Evolutionary conservation across 2,797 vertebrate genomes (phyloP), one percentile per base, ranked within the genome.

Genomic region (Streptopelia turtur): DNA sequence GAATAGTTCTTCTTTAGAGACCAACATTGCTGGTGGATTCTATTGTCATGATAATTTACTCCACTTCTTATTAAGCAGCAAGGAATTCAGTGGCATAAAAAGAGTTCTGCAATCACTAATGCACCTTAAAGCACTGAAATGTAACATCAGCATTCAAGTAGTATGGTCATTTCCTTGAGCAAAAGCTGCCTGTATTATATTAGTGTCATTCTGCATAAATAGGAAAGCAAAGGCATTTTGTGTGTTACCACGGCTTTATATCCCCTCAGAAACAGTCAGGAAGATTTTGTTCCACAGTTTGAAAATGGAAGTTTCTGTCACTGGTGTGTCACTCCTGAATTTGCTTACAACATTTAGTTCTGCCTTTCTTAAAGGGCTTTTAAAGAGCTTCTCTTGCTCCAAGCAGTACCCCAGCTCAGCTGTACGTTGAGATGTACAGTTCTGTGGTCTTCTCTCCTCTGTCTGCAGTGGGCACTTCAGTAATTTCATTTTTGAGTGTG

Each of bases 101-200:
- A 49, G 52, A 7, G 28, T 74, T 94, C 74, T 70, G 33, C 69
- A 82, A n/a, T 84, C 89, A 90, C 50, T 87, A 71, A 53, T n/a
- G 9, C 63, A 31, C 50, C 80, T 70, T 56, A 45, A 39, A 83
- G 39, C 59, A 27, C 52, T 22, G 60, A 81, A 93, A 87, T 65
- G 27, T 8, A 56, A 11, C 3, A 11, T 55, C 50, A 68, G 0
- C 37, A 5, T 63, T 76, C 53, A 23, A 78, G n/a, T 55, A 76
- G 4, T 41, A 18, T 31, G 49, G 11, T 83, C 4, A 1, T 83
- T 83, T 82, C 45, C 31, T 39, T 47, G 20, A 50, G 33, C 49
- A 55, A 76, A 68, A 89, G 66, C 77, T 66, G 57, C 50, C 31
- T 50, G 13, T 49, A 21, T 92, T 91, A 43, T 56, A 37, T 55